Conservation (phyloP, 2,113 vertebrate genomes). For the Bufo bufo region DNA sequence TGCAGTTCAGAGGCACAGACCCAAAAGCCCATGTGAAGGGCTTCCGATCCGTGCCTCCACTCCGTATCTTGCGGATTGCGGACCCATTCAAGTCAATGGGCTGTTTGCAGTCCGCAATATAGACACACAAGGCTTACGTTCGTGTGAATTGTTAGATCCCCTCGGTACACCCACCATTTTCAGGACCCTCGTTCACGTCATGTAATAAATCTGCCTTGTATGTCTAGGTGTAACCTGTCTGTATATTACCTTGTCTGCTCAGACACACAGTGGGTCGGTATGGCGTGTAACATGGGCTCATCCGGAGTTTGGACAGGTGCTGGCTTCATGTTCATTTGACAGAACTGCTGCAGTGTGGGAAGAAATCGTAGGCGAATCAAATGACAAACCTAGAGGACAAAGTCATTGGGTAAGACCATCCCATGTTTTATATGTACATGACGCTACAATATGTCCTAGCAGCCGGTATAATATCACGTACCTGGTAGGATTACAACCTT, state of each 20-base stretch:
- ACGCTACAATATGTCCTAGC: not conserved
- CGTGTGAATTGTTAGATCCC: not conserved
- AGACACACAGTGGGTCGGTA: constrained; percentile 97
- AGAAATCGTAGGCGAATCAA: constrained; percentile 98
- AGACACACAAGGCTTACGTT: too few relatives aligned
- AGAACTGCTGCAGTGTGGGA: constrained; percentile 98
- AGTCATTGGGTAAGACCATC: constrained; percentile 90
- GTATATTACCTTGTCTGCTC: not conserved
- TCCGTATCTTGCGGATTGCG: too few relatives aligned
- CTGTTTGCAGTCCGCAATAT: too few relatives aligned
- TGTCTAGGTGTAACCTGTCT: not conserved
- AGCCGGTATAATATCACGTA: not conserved
- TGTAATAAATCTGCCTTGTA: not conserved
- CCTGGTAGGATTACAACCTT: not conserved
- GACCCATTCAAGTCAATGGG: too few relatives aligned
- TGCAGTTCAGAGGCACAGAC: too few relatives aligned
- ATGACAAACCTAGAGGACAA: constrained; percentile 94
- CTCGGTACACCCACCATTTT: not conserved
- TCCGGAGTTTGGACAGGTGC: constrained; percentile 95
- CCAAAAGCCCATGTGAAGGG: too few relatives aligned
- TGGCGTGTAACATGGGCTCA: constrained; percentile 98
- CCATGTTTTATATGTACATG: not conserved
- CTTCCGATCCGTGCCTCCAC: too few relatives aligned
- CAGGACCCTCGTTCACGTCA: not conserved
- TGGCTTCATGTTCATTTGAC: constrained; percentile 95